Conservation (phyloP, 2,888 invertebrate genomes). For the Magallana nippona region DNA sequence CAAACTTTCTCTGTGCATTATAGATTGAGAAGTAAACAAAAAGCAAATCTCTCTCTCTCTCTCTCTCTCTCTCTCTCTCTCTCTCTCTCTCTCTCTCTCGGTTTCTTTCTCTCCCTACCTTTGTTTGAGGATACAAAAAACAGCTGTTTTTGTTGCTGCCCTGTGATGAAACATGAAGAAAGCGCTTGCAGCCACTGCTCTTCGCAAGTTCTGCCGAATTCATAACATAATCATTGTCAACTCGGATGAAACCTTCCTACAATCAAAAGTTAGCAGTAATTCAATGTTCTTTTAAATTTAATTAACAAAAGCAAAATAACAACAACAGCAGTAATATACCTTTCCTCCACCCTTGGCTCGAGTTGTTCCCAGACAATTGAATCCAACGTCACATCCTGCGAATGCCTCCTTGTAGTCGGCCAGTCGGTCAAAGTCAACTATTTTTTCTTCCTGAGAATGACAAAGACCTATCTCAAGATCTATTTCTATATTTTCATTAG, state of each 20-base stretch:
- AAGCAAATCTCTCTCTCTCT: background rate
- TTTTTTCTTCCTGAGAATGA: conserved; percentile 77
- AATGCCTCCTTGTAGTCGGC: conserved; percentile 79
- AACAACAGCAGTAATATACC: background rate
- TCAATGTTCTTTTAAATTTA: too few relatives aligned
- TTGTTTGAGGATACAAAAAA: conserved; percentile 81
- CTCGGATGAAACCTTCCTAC: conserved; percentile 67
- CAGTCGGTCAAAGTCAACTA: conserved; percentile 82
- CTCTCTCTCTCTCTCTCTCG: background rate
- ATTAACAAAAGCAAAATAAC: too few relatives aligned
- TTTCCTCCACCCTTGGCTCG: conserved; percentile 79
- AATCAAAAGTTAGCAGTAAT: background rate
- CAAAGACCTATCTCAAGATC: background rate
- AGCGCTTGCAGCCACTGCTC: conserved; percentile 80
- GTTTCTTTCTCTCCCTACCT: conserved; percentile 73
- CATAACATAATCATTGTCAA: conserved; percentile 82
- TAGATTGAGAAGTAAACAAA: background rate
- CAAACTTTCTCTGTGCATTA: conserved; percentile 11
- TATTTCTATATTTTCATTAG: too few relatives aligned
- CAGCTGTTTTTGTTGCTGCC: conserved; percentile 81
- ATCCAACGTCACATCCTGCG: conserved; percentile 80
- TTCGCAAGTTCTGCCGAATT: conserved; percentile 81
- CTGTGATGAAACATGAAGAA: conserved; percentile 80
- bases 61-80: too few relatives aligned
- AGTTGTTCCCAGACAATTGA: conserved; percentile 82